Conservation (phyloP, 2,797 vertebrate genomes). For the Chaetodon trifasciatus region DNA sequence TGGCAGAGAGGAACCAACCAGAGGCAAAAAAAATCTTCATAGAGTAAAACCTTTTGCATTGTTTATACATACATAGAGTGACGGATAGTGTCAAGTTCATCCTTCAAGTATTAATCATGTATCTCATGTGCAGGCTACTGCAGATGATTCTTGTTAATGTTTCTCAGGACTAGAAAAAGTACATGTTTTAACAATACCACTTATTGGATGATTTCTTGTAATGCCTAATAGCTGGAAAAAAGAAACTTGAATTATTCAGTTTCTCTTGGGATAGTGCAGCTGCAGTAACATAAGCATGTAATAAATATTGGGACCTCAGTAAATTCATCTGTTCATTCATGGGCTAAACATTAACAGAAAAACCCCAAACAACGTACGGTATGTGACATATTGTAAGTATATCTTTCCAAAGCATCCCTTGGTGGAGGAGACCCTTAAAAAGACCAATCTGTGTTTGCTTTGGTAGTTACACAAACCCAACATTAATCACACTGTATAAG, state of each 20-base stretch:
- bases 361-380: conserved; percentile 32
- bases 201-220: conserved; percentile 26
- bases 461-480: conserved; percentile 74
- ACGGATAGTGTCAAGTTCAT: conserved; percentile 24
- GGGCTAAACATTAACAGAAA: conserved; percentile 56
- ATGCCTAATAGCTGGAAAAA: conserved; percentile 21
- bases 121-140: neutral
- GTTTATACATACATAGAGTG: conserved; percentile 42
- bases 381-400: conserved; percentile 68
- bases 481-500: conserved; percentile 82
- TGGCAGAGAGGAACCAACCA: conserved; percentile 50
- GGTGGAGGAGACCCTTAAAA: conserved; percentile 62
- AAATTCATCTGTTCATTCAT: conserved; percentile 46
- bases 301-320: conserved; percentile 38
- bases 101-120: conserved; percentile 21
- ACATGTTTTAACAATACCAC: conserved; percentile 27
- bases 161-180: neutral
- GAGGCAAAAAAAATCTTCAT: conserved; percentile 42
- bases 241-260: conserved; percentile 46
- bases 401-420: conserved; percentile 60
- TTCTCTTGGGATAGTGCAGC: conserved; percentile 42
- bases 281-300: conserved; percentile 30
- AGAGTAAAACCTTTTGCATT: conserved; percentile 50
- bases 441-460: conserved; percentile 73
- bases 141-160: conserved; percentile 6